Evolutionary conservation across 1,140 invertebrate species (phyloP), one percentile per base, ranked within the genome.

Genomic region (Glossosoma conforme): DNA sequence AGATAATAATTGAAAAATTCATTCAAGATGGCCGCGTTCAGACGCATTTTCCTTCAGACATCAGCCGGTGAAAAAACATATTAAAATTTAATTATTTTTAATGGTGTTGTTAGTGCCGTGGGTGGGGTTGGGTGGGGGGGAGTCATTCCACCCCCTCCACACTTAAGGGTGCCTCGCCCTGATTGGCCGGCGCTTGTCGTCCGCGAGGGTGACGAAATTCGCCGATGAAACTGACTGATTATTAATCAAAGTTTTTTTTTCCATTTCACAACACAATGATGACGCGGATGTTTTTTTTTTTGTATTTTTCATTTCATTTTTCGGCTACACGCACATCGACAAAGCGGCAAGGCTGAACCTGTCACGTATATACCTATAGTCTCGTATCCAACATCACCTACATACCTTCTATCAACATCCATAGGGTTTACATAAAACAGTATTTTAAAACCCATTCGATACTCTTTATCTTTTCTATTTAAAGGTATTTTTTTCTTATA

Each of bases 221-320:
- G 47, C 56, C 51, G 56, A 58, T 58, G 52, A 54, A 52, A 54
- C 52, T 33, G 48, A 36, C 41, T 58, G 56, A 58, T 58, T 58
- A 54, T 58, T 58, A 58, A 58, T 58, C 56, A 58, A 58, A 58
- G 56, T 54, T 58, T 58, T 56, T n/a, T n/a, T 58, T 58, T 54
- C 44, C 52, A 58, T 48, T 54, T 54, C 52, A 52, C 52, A 44
- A 44, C 52, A 52, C 52, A 54, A 58, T 47, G 21, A 51, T 58
- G 56, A 58, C 56, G 46, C 50, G 32, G 56, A 57, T n/a, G 19
- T 48, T 57, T 56, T 50, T 18, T 25, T 38, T 55, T 41, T 44
- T n/a, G n/a, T 18, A 44, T 47, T 56, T 57, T 56, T 44, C 42
- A 45, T 45, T 54, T 35, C 50, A 38, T 58, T 58, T 58, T 58